Conservation (phyloP, 2,888 invertebrate species). For the Conistra vaccinii region DNA sequence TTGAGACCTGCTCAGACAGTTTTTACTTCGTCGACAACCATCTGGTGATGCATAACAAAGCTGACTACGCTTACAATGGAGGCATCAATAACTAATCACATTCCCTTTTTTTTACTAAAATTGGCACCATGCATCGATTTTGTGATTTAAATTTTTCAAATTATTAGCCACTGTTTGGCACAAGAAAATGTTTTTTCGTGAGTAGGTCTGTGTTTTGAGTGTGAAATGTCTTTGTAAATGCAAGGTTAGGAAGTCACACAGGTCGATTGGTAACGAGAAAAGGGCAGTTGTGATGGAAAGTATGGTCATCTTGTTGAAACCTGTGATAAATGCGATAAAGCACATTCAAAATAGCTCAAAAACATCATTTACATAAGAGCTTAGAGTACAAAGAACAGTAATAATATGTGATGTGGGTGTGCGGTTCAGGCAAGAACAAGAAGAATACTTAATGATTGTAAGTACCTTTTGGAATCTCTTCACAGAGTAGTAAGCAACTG, state of each 20-base stretch:
- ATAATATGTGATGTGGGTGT: neutral
- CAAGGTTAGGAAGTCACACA: slow-evolving; percentile 3
- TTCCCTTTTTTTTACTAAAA: slow-evolving; percentile 37
- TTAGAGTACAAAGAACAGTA: slow-evolving; percentile 10
- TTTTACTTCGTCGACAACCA: slow-evolving; percentile 99
- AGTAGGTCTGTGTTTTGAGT: slow-evolving; percentile 38
- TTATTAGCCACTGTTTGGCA: slow-evolving; percentile 60
- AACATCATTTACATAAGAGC: neutral
- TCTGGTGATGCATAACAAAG: slow-evolving; percentile 99
- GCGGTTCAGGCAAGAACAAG: neutral
- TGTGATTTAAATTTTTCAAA: slow-evolving; percentile 51
- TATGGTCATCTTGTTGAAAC: neutral
- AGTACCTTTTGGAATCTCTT: slow-evolving; percentile 7
- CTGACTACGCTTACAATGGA: slow-evolving; percentile 99
- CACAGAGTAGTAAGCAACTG: slow-evolving; percentile 28
- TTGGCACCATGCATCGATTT: slow-evolving; percentile 69
- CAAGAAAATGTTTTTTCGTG: slow-evolving; percentile 47
- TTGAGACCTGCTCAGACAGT: slow-evolving; percentile 99
- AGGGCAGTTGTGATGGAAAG: slow-evolving; percentile 2
- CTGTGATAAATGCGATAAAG: neutral
- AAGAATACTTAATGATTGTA: neutral
- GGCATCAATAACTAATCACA: slow-evolving; percentile 89
- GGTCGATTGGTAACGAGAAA: neutral
- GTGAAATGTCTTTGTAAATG: slow-evolving; percentile 22
- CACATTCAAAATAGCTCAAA: slow-evolving; percentile 8